These are phyloP conservation scores for Trachurus trachurus DNA, from an alignment of 2,797 vertebrate species.

Conservation along the genomic window DNA sequence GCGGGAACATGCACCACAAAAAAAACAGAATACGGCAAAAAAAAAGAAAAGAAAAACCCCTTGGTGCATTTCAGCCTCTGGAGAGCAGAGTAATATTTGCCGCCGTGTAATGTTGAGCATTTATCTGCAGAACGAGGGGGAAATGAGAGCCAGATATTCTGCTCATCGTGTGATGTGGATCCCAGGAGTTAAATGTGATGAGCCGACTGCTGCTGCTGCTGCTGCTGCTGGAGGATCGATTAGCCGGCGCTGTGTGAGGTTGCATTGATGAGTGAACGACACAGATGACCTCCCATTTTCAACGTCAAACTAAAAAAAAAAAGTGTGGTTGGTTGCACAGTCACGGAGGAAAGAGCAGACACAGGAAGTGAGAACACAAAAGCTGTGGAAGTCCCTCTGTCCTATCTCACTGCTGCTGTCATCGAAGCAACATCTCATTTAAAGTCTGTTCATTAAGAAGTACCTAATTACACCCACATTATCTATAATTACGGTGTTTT, in stretches of 20 bases:
- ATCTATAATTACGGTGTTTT: slow-evolving; percentile 84
- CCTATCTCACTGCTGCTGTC: slow-evolving; percentile 33
- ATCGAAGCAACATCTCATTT: slow-evolving; percentile 68
- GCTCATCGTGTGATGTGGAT: slow-evolving; percentile 12
- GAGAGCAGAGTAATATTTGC: background rate
- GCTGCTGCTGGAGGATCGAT: slow-evolving; percentile 39
- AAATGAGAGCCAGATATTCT: slow-evolving; percentile 31
- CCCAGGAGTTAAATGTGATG: slow-evolving; percentile 36
- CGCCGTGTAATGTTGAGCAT: slow-evolving; percentile 7
- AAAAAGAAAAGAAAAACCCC: background rate
- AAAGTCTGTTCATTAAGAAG: slow-evolving; percentile 78
- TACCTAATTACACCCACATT: slow-evolving; percentile 81
- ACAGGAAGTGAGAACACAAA: slow-evolving; percentile 42
- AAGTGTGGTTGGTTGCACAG: slow-evolving; percentile 22
- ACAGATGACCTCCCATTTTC: slow-evolving; percentile 45
- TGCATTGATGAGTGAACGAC: slow-evolving; percentile 58
- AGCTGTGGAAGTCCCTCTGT: slow-evolving; percentile 28
- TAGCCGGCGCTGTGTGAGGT: slow-evolving; percentile 36
- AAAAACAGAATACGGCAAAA: no score
- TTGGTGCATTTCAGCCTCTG: background rate
- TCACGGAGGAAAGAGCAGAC: background rate
- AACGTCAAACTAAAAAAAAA: background rate
- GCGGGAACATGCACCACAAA: slow-evolving; percentile 4
- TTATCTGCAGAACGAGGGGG: slow-evolving; percentile 14
- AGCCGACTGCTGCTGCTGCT: background rate